These are phyloP conservation scores for Cryptotis parvus DNA, from an alignment of 2,113 vertebrate genomes.

Conservation along the genomic window DNA sequence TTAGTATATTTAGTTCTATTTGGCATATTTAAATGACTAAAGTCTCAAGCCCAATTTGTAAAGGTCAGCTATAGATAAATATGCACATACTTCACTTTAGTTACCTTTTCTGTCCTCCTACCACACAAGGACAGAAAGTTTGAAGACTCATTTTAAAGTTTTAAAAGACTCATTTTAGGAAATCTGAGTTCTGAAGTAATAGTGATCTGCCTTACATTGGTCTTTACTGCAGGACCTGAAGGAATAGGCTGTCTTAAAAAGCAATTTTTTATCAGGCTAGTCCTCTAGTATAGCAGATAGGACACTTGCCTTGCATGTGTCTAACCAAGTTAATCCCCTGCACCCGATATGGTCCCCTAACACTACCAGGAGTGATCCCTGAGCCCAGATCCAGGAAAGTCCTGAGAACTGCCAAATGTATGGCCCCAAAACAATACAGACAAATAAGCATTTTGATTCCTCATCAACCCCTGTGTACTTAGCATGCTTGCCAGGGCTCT, in stretches of 20 bases:
- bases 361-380: too few species aligned
- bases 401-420: too few species aligned
- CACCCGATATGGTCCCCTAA: too few species aligned
- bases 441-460: background rate
- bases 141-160: too few species aligned
- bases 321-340: too few species aligned
- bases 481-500: background rate
- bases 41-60: background rate
- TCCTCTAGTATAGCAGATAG: too few species aligned
- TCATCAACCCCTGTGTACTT: background rate
- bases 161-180: background rate
- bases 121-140: too few species aligned
- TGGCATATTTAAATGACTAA: background rate
- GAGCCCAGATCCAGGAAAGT: too few species aligned
- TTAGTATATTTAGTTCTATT: background rate
- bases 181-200: constrained; percentile 24
- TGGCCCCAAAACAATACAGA: too few species aligned
- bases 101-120: background rate
- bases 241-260: background rate
- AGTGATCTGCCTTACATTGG: background rate
- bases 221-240: background rate
- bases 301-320: too few species aligned
- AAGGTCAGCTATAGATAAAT: constrained; percentile 35
- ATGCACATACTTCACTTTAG: background rate
- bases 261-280: too few species aligned